These are phyloP conservation scores for Cryptocephalus moraei DNA, from an alignment of 2,888 invertebrate species.

Conservation along the genomic window DNA sequence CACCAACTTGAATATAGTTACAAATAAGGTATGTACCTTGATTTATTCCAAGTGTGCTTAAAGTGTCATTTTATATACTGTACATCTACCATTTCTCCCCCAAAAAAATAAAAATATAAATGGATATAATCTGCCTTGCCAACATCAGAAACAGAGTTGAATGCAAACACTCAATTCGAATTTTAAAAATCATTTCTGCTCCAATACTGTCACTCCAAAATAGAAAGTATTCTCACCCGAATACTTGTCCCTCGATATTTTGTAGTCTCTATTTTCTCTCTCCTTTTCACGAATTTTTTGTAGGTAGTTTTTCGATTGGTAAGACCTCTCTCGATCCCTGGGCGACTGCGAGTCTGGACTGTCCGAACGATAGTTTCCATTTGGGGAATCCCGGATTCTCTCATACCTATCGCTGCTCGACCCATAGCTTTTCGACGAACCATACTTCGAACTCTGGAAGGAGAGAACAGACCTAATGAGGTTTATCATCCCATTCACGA, in stretches of 20 bases:
- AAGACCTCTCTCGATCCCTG: slow-evolving; percentile 52
- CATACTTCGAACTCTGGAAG: slow-evolving; percentile 64
- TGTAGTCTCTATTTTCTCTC: slow-evolving; percentile 84
- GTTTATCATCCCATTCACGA: too few relatives aligned
- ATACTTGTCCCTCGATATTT: slow-evolving; percentile 81
- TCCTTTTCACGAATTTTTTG: slow-evolving; percentile 68
- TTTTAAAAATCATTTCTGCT: background rate
- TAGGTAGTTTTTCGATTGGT: slow-evolving; percentile 55
- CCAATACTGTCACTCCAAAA: too few relatives aligned
- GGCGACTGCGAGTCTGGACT: slow-evolving; percentile 67
- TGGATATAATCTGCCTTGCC: background rate
- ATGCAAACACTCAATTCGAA: background rate
- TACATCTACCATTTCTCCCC: too few relatives aligned
- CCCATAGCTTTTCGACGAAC: slow-evolving; percentile 54
- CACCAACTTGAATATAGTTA: too few relatives aligned
- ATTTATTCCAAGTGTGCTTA: too few relatives aligned
- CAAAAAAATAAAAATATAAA: background rate
- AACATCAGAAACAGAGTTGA: background rate
- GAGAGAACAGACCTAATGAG: too few relatives aligned
- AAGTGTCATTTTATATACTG: too few relatives aligned
- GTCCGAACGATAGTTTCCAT: slow-evolving; percentile 52
- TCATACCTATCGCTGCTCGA: slow-evolving; percentile 45
- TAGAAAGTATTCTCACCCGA: slow-evolving; percentile 48
- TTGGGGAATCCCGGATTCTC: slow-evolving; percentile 59
- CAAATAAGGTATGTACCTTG: too few relatives aligned